phyloP scores from a whole-genome alignment of 2,113 vertebrate genomes.

The Hippocampus comes region DNA sequence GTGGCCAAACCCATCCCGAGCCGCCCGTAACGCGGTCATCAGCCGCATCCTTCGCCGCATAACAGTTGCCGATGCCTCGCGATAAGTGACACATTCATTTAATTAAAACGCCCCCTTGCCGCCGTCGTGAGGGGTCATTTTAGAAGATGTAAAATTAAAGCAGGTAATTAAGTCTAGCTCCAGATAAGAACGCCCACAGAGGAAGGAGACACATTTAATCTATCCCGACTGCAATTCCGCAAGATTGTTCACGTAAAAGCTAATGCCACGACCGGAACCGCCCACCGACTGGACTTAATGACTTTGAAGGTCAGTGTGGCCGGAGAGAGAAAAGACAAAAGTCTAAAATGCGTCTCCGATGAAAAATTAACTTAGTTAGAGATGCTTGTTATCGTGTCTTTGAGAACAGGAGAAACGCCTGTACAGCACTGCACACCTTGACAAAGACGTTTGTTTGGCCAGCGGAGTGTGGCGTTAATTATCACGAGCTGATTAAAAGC shows the following conservation, averaged over 20 bases:
- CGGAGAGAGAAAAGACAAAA: conserved; percentile 9
- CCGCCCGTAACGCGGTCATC: conserved; percentile 74
- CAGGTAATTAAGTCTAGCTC: conserved; percentile 91
- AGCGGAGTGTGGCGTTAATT: conserved; percentile 78
- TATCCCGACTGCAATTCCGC: conserved; percentile 81
- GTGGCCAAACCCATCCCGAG: conserved; percentile 55
- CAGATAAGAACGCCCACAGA: conserved; percentile 86
- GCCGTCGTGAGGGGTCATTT: conserved; percentile 84
- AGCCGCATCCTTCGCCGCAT: conserved; percentile 72
- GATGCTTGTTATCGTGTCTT: conserved; percentile 79
- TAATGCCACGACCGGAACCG: conserved; percentile 37
- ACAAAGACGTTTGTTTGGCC: conserved; percentile 81
- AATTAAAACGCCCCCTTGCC: conserved; percentile 89
- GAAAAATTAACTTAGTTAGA: conserved; percentile 78
- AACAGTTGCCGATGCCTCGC: conserved; percentile 76
- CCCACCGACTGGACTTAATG: conserved; percentile 81
- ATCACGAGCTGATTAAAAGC: conserved; percentile 77
- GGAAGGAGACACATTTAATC: conserved; percentile 85
- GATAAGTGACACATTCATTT: conserved; percentile 86
- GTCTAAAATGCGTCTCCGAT: conserved; percentile 38
- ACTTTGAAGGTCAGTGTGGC: conserved; percentile 66
- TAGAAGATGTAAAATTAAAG: conserved; percentile 92
- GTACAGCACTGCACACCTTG: conserved; percentile 76
- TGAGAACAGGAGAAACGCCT: conserved; percentile 73
- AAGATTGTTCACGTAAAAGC: conserved; percentile 88